Evolutionary conservation across 1,140 invertebrate genomes (phyloP).

Genomic region (Solenopsis fugax): DNA sequence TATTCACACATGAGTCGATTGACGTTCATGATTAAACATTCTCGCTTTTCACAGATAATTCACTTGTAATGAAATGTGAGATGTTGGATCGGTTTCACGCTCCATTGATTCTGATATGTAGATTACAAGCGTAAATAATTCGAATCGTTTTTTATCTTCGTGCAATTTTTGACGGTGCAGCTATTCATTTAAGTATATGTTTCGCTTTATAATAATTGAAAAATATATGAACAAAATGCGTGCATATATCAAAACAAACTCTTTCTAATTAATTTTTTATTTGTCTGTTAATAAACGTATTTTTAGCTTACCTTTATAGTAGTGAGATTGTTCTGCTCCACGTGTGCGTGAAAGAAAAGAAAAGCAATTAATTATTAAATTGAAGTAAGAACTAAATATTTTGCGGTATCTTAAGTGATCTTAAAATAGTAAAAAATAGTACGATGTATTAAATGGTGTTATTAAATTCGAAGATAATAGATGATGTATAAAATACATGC

Average conservation of each 20-base stretch:
- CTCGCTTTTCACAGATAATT: conserved; percentile 38
- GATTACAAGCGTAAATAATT: conserved; percentile 13
- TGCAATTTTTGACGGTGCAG: not conserved
- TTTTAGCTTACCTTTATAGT: conserved; percentile 89
- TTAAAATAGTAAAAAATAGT: not conserved
- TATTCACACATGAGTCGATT: conserved; percentile 29
- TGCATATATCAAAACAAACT: too few species aligned
- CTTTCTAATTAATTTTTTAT: not conserved
- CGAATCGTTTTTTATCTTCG: not conserved
- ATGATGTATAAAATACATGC: not conserved
- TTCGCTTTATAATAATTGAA: not conserved
- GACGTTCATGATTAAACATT: conserved; percentile 22
- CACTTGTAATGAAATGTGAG: conserved; percentile 31
- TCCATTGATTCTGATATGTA: conserved; percentile 13
- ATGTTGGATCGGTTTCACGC: not conserved
- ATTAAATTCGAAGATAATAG: not conserved
- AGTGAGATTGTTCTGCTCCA: conserved; percentile 89
- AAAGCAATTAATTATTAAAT: conserved; percentile 20
- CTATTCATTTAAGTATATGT: not conserved
- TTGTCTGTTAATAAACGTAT: not conserved
- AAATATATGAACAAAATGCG: not conserved
- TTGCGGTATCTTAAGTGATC: not conserved
- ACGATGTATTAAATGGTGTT: not conserved
- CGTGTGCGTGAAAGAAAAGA: conserved; percentile 76
- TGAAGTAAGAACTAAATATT: not conserved